Conservation (phyloP, 2,888 invertebrate species). For the Heliconius ethilla region DNA sequence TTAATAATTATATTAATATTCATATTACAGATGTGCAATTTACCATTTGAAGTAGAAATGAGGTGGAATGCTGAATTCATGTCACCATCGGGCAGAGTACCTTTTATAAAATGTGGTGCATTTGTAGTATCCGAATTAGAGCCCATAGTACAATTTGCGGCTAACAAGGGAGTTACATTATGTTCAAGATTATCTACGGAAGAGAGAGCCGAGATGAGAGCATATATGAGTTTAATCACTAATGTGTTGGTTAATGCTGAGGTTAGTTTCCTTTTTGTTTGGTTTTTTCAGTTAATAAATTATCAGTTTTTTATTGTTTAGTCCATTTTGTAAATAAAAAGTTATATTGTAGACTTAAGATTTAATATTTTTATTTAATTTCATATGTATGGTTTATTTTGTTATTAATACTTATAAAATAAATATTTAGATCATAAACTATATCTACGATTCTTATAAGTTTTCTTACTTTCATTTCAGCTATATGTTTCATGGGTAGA, state of each 20-base stretch:
- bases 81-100: conserved; percentile 96
- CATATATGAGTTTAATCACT: conserved; percentile 95
- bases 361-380: too few relatives aligned
- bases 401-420: too few relatives aligned
- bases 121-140: conserved; percentile 95
- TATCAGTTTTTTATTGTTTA: too few relatives aligned
- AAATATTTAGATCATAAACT: not conserved
- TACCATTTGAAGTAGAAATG: conserved; percentile 91
- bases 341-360: too few relatives aligned
- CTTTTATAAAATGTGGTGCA: conserved; percentile 94
- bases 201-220: conserved; percentile 94
- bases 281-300: not conserved
- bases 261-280: conserved; percentile 68
- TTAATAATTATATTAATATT: not conserved
- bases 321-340: too few relatives aligned
- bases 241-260: conserved; percentile 95
- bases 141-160: conserved; percentile 94
- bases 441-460: conserved; percentile 10
- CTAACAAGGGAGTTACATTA: conserved; percentile 90
- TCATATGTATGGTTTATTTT: too few relatives aligned
- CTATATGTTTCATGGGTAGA: conserved; percentile 94
- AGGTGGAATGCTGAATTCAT: conserved; percentile 97
- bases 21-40: conserved; percentile 87
- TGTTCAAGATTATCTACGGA: conserved; percentile 86
- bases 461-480: conserved; percentile 60